Conservation (phyloP, 2,113 vertebrate species). For the Numenius arquata region DNA sequence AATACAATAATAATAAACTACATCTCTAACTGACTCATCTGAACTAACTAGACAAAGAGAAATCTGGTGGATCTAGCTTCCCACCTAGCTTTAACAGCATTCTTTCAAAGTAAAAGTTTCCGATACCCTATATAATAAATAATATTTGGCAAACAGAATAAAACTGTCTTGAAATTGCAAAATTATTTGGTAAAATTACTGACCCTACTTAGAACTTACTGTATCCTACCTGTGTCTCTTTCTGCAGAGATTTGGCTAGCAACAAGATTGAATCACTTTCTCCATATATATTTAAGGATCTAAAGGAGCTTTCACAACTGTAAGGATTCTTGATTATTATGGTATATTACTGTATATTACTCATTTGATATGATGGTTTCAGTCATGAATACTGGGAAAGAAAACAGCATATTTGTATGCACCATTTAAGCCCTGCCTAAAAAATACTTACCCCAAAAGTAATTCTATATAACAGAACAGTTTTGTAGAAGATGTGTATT, state of each 20-base stretch:
- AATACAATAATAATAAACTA: neutral
- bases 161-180: neutral
- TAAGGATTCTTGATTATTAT: slow-evolving; percentile 71
- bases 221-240: slow-evolving; percentile 49
- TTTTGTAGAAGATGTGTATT: neutral
- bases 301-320: slow-evolving; percentile 92
- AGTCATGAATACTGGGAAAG: neutral
- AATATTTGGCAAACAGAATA: neutral
- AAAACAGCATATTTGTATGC: neutral
- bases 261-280: slow-evolving; percentile 88
- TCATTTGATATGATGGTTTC: neutral
- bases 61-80: neutral
- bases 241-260: slow-evolving; percentile 86
- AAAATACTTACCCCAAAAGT: neutral
- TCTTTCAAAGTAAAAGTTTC: neutral
- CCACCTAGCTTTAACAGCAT: neutral
- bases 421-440: neutral
- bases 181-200: neutral
- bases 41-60: neutral
- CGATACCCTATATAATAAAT: neutral
- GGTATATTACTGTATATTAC: neutral
- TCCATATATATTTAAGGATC: slow-evolving; percentile 81
- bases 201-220: slow-evolving; percentile 8
- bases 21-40: neutral
- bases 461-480: neutral